phyloP scores from a whole-genome alignment of 2,888 invertebrate species.

The Thysanoteuthis rhombus region DNA sequence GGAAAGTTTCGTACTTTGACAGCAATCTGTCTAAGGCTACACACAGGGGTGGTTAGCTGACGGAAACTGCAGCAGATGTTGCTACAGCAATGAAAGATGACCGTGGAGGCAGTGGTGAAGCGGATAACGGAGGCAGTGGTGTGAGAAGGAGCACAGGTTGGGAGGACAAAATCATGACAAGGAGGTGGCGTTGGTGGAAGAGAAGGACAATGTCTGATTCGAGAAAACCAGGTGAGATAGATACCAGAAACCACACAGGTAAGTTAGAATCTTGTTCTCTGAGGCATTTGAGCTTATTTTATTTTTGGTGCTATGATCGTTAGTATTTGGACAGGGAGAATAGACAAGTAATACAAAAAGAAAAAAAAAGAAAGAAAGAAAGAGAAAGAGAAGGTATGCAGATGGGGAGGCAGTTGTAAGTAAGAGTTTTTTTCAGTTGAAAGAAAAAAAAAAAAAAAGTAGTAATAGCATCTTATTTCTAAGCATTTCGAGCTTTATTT shows the following conservation, averaged over 20 bases:
- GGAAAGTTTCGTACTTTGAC: slow-evolving; percentile 16
- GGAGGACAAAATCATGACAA: background rate
- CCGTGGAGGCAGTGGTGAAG: background rate
- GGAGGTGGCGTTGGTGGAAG: background rate
- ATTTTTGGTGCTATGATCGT: too few species aligned
- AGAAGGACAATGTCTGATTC: background rate
- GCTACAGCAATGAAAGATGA: slow-evolving; percentile 13
- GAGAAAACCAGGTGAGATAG: background rate
- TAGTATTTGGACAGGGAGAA: background rate
- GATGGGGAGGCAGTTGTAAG: too few species aligned
- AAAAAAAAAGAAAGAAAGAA: too few species aligned
- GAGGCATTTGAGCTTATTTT: too few species aligned
- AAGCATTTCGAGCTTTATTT: background rate
- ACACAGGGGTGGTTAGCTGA: background rate
- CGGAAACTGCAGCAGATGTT: slow-evolving; percentile 20
- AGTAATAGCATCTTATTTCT: background rate
- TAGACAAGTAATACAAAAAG: too few species aligned
- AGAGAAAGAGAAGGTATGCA: too few species aligned
- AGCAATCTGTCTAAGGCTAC: slow-evolving; percentile 2
- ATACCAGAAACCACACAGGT: background rate
- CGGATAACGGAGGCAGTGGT: background rate
- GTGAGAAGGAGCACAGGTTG: background rate
- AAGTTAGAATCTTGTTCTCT: background rate
- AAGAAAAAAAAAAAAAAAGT: too few species aligned
- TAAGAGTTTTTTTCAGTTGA: too few species aligned